phyloP scores from a whole-genome alignment of 2,797 vertebrate genomes.

The Chelonia mydas region DNA sequence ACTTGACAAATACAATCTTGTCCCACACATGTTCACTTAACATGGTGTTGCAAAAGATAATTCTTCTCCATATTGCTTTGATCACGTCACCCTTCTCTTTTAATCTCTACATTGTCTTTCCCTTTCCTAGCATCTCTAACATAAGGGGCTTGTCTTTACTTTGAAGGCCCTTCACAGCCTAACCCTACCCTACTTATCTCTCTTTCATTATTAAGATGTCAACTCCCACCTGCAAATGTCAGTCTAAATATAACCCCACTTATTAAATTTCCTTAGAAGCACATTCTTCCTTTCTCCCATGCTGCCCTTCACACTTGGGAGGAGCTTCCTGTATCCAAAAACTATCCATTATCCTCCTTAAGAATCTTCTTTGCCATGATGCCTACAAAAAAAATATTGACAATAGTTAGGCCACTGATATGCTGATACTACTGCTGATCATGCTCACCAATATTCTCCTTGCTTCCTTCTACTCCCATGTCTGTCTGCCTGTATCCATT shows the following conservation, averaged over 20 bases:
- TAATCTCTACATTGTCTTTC: too few relatives aligned
- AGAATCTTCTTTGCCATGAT: not conserved
- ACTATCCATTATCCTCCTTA: not conserved
- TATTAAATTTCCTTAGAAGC: not conserved
- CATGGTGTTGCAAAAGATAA: too few relatives aligned
- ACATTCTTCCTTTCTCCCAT: not conserved
- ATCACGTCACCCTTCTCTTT: too few relatives aligned
- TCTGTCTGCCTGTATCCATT: too few relatives aligned
- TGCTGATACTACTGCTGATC: accelerated
- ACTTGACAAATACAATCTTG: too few relatives aligned
- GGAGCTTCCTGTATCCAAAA: not conserved
- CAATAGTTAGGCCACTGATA: accelerated
- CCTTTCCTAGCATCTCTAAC: too few relatives aligned
- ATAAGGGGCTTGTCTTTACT: too few relatives aligned
- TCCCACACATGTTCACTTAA: too few relatives aligned
- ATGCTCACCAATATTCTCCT: not conserved
- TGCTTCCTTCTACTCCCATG: not conserved
- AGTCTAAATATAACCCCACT: too few relatives aligned
- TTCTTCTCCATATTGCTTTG: too few relatives aligned
- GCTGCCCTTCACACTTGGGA: not conserved
- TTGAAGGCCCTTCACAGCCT: accelerated
- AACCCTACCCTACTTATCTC: not conserved
- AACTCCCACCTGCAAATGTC: not conserved
- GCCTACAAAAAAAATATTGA: not conserved
- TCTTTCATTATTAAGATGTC: accelerated